phyloP scores from a whole-genome alignment of 1,140 invertebrate genomes.

The Drosophila leontia region DNA sequence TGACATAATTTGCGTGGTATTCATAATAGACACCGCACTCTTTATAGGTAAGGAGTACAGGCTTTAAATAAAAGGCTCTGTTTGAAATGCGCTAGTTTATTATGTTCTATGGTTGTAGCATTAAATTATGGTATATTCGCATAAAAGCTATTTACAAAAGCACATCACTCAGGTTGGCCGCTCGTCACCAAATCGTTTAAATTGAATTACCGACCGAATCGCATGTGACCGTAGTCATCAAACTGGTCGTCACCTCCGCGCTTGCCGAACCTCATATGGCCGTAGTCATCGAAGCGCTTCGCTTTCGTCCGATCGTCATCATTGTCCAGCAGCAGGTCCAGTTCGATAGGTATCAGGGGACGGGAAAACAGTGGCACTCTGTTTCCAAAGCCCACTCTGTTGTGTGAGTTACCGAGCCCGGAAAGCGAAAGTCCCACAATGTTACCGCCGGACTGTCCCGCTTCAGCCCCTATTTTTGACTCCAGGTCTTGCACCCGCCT shows the following conservation, averaged over 20 bases:
- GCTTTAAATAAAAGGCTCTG: background rate
- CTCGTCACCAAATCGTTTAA: background rate
- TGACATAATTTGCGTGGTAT: background rate
- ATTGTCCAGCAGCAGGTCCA: constrained; percentile 85
- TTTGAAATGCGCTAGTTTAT: constrained; percentile 9
- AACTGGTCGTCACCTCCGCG: constrained; percentile 85
- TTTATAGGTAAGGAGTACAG: background rate
- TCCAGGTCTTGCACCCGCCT: constrained; percentile 29
- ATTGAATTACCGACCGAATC: constrained; percentile 85
- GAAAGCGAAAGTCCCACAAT: constrained; percentile 5
- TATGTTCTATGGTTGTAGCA: background rate
- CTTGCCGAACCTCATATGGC: constrained; percentile 88
- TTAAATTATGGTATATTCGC: background rate
- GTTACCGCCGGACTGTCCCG: constrained; percentile 8
- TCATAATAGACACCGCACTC: background rate
- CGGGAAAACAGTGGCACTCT: constrained; percentile 47
- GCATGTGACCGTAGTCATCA: constrained; percentile 88
- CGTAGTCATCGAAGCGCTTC: constrained; percentile 88
- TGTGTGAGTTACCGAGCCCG: constrained; percentile 28
- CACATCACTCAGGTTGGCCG: constrained; percentile 4
- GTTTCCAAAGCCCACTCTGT: constrained; percentile 27
- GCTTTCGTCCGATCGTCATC: constrained; percentile 86
- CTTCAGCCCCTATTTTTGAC: constrained; percentile 22
- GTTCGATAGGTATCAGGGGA: constrained; percentile 59
- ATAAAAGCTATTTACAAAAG: constrained; percentile 19